These are phyloP conservation scores for Thereva nobilitata DNA, from an alignment of 2,888 invertebrate species.

Conservation along the genomic window DNA sequence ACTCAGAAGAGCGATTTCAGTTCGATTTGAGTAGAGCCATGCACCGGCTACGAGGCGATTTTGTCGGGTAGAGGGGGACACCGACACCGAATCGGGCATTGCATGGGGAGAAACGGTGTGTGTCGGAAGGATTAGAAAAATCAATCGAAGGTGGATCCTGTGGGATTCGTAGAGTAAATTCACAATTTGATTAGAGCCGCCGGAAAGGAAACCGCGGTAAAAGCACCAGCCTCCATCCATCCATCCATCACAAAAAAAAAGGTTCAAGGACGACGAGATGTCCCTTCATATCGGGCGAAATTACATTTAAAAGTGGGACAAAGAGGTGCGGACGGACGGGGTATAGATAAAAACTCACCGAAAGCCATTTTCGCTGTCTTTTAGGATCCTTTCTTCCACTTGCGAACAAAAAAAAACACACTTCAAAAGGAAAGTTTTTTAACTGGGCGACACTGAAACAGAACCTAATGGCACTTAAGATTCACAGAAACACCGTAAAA, in stretches of 20 bases:
- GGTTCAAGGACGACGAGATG: conserved; percentile 20
- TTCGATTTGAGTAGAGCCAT: not conserved
- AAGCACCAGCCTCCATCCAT: not conserved
- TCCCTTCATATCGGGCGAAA: no score
- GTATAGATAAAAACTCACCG: conserved; percentile 30
- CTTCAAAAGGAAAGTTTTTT: not conserved
- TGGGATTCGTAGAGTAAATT: not conserved
- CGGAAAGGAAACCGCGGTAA: no score
- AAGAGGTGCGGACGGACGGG: no score
- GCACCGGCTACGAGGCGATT: not conserved
- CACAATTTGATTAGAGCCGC: no score
- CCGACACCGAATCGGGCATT: no score
- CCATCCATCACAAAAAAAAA: not conserved
- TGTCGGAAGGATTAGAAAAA: conserved; percentile 28
- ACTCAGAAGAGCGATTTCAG: no score
- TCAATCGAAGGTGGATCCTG: conserved; percentile 20
- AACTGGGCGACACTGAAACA: not conserved
- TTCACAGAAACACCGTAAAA: conserved; percentile 18
- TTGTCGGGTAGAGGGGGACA: no score
- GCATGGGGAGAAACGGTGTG: not conserved
- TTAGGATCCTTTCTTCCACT: conserved; percentile 1
- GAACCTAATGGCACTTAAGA: conserved; percentile 13
- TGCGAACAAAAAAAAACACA: conserved; percentile 12
- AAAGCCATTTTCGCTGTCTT: conserved; percentile 37
- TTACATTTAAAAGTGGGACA: no score